Evolutionary conservation across 2,888 invertebrate species (phyloP).

Genomic region (Sarcophaga subvicina): DNA sequence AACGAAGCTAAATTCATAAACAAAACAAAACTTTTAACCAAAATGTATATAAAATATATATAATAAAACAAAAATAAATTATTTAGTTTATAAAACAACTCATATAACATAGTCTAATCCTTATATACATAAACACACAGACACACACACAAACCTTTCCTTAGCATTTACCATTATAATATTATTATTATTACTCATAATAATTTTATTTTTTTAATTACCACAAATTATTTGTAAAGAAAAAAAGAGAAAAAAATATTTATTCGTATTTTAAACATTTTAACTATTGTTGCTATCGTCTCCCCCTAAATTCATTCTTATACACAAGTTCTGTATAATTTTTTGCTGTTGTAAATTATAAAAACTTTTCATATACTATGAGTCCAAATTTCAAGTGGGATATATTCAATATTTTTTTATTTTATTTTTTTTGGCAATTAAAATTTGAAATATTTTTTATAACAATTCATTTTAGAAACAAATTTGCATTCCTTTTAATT

Average conservation of each 20-base stretch:
- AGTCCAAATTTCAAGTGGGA: background rate
- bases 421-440: background rate
- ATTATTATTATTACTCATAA: conserved; percentile 5
- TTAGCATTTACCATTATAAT: background rate
- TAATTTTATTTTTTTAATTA: conserved; percentile 44
- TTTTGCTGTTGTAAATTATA: conserved; percentile 51
- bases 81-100: conserved; percentile 43
- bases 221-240: conserved; percentile 46
- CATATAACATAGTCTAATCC: conserved; percentile 32
- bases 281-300: background rate
- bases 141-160: background rate
- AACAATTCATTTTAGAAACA: too few species aligned
- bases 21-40: conserved; percentile 33
- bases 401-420: background rate
- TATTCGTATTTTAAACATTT: conserved; percentile 31
- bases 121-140: background rate
- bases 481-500: too few species aligned
- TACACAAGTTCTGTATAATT: background rate
- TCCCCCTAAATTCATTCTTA: too few species aligned
- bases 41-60: conserved; percentile 53
- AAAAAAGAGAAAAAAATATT: conserved; percentile 18
- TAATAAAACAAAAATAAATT: conserved; percentile 28
- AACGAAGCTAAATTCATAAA: conserved; percentile 23
- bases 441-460: background rate
- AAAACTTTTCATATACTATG: background rate